Evolutionary conservation across 2,113 vertebrate species (phyloP), one percentile per base, ranked within the genome.

Genomic region (Petroica traversi): DNA sequence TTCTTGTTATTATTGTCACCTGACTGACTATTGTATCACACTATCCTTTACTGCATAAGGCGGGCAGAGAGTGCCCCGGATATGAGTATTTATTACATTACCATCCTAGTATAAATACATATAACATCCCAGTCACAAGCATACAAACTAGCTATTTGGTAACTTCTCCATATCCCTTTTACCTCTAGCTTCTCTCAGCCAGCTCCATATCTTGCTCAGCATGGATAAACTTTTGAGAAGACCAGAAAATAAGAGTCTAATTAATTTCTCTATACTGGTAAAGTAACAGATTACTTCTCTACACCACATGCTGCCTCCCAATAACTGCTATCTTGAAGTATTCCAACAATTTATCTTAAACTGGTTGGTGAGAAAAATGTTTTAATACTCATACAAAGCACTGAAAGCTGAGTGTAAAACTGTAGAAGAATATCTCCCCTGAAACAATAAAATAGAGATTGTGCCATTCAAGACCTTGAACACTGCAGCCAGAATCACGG

Each of bases 171-270:
- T 36, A 62, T 31, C 19, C n/a, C 14, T 41, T 73, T 54, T 49
- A 36, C 33, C 15, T 55, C 33, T 48, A 58, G 14, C 19, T 63
- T 58, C 38, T 46, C 48, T 73, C 31, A 41, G 16, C 31, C 40
- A 78, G 64, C 14, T 75, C 43, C 33, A 33, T 11, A 16, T 58
- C 78, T 85, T 88, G 18, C 54, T 88, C 33, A 83, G 34, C 58
- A 93, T 66, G 8, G 23, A 69, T 33, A 61, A 58, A 68, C 46
- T 62, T 52, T 18, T n/a, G 15, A 89, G 45, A 59, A 71, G 17
- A n/a, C 25, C n/a, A 85, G 40, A 61, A 96, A 82, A n/a, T 26
- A 63, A 81, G 52, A 82, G 72, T 26, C 14, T 64, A 61, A 82
- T 59, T 4, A 51, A 46, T 63, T 79, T 73, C 49, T 68, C 49